These are phyloP conservation scores for Nerophis lumbriciformis DNA, from an alignment of 2,113 vertebrate genomes.

Conservation along the genomic window DNA sequence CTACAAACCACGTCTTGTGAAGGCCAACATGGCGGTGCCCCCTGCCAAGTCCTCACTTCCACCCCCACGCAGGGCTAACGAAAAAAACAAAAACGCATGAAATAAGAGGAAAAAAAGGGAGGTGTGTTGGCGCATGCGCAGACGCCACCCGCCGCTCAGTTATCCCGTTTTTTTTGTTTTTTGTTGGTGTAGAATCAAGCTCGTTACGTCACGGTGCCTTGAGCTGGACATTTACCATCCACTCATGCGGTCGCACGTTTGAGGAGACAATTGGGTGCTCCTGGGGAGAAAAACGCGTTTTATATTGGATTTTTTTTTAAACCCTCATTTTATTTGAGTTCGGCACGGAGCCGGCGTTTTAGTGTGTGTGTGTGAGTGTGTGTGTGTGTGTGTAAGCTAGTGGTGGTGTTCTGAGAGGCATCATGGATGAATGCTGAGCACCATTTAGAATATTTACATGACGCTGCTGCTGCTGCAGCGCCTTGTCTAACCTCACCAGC, in stretches of 20 bases:
- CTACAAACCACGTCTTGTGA: neutral
- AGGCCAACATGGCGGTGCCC: constrained; percentile 51
- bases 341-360: constrained; percentile 19
- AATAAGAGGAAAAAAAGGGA: constrained; percentile 35
- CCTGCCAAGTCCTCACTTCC: constrained; percentile 5
- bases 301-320: constrained; percentile 15
- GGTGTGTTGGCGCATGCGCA: constrained; percentile 57
- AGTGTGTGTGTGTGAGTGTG: neutral
- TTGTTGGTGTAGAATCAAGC: constrained; percentile 8
- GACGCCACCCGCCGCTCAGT: constrained; percentile 18
- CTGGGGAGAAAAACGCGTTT: constrained; percentile 31
- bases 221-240: constrained; percentile 50
- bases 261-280: constrained; percentile 40
- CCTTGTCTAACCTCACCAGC: constrained; percentile 52
- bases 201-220: constrained; percentile 65
- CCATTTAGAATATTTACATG: constrained; percentile 57
- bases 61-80: constrained; percentile 6
- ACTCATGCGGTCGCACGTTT: constrained; percentile 60
- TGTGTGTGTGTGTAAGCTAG: constrained; percentile 8
- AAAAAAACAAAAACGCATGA: constrained; percentile 29
- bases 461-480: constrained; percentile 54
- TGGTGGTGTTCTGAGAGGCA: constrained; percentile 47
- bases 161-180: constrained; percentile 26
- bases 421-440: constrained; percentile 60
- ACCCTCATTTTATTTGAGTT: constrained; percentile 25